Conservation (phyloP, 1,140 invertebrate species). For the Globodera ellingtonae region DNA sequence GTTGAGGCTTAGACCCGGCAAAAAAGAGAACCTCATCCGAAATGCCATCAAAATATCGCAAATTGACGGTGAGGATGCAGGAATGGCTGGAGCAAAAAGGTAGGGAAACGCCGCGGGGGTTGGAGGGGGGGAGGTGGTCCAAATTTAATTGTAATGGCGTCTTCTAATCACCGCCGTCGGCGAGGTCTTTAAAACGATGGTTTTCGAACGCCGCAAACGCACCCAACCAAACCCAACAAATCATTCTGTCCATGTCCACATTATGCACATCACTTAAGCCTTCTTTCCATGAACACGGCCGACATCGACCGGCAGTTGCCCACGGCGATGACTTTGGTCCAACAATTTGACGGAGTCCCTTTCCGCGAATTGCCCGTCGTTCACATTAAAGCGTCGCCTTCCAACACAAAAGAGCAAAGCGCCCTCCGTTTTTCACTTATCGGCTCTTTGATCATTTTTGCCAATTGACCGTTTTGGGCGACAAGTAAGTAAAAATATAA, state of each 20-base stretch:
- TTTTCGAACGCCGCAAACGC: no score
- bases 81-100: slow-evolving; percentile 36
- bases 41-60: neutral
- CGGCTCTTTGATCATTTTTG: no score
- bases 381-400: slow-evolving; percentile 59
- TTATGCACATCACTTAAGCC: slow-evolving; percentile 36
- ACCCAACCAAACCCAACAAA: no score
- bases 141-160: no score
- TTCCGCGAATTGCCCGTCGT: slow-evolving; percentile 58
- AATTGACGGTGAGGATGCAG: slow-evolving; percentile 8
- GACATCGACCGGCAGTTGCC: slow-evolving; percentile 54
- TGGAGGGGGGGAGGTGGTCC: neutral
- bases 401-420: no score
- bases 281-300: slow-evolving; percentile 48
- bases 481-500: no score
- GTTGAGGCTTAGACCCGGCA: slow-evolving; percentile 56
- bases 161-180: no score
- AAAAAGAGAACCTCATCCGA: slow-evolving; percentile 39
- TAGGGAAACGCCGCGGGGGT: neutral
- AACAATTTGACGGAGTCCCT: slow-evolving; percentile 54
- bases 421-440: no score
- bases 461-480: no score
- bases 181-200: no score
- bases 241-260: neutral
- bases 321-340: slow-evolving; percentile 50